A percentile compares a stretch with the other conserved stretches of the same genome.
Conservation (phyloP, 2,113 vertebrate species). For the Toxotes chatareus region DNA sequence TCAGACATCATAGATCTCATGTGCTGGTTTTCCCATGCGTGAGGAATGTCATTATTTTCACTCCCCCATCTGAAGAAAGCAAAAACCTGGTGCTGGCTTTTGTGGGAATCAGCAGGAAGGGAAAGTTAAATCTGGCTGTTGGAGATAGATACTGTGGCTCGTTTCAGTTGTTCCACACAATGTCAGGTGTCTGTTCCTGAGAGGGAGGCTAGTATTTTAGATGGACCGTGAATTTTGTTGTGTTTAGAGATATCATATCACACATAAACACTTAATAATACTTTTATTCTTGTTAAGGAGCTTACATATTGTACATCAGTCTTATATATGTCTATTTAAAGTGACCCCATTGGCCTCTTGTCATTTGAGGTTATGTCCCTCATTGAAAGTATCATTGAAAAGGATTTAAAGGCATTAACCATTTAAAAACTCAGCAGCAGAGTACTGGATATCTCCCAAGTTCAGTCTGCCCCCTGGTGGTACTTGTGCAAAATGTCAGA, state of each 20-base stretch:
- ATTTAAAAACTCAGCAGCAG: not conserved
- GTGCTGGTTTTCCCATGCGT: constrained; percentile 53
- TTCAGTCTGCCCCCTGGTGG: constrained; percentile 67
- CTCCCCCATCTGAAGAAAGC: constrained; percentile 17
- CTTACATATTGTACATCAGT: too few relatives aligned
- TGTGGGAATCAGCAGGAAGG: constrained; percentile 45
- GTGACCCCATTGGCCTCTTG: not conserved
- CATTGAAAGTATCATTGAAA: not conserved
- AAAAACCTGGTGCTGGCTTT: constrained; percentile 6
- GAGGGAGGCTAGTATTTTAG: not conserved
- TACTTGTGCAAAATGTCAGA: not conserved
- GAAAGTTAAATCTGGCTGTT: not conserved
- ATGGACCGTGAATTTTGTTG: not conserved
- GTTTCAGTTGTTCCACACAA: not conserved
- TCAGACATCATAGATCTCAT: not conserved
- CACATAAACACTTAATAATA: not conserved
- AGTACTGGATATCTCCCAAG: not conserved
- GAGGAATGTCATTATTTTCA: constrained; percentile 52
- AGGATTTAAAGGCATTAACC: not conserved
- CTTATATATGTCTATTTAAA: not conserved
- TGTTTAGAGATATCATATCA: not conserved
- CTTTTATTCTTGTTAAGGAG: not conserved
- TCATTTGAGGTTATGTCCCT: not conserved
- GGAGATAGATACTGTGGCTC: not conserved
- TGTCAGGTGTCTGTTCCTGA: not conserved